Percentiles rank a stretch among this genome's conserved stretches.
Conservation (phyloP, 1,140 invertebrate genomes). For the Drosophila sturtevanti region DNA sequence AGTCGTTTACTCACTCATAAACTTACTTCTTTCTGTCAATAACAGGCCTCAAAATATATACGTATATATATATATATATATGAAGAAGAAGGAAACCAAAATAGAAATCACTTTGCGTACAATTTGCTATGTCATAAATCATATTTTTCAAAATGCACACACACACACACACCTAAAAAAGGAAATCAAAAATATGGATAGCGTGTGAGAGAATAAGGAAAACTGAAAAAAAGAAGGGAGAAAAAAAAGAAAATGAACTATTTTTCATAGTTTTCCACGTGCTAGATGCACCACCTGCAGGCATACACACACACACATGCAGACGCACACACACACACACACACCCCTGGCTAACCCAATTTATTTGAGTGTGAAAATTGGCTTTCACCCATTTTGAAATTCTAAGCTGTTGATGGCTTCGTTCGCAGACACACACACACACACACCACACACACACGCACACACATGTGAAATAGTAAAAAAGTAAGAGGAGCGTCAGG, state of each 20-base stretch:
- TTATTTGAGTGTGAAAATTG: conserved; percentile 80
- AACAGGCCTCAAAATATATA: conserved; percentile 25
- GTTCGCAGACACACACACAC: conserved; percentile 42
- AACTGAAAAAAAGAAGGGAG: conserved; percentile 33
- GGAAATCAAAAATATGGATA: conserved; percentile 3
- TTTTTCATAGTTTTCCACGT: conserved; percentile 62
- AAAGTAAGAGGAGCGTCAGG: conserved; percentile 47
- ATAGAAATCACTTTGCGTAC: conserved; percentile 62
- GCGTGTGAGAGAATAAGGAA: neutral
- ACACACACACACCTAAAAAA: conserved; percentile 47
- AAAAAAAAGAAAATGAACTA: conserved; percentile 44
- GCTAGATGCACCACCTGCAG: conserved; percentile 59
- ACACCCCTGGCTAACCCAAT: conserved; percentile 61
- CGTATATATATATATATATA: too few relatives aligned
- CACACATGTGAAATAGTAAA: neutral
- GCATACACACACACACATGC: conserved; percentile 3
- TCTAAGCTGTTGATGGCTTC: conserved; percentile 67
- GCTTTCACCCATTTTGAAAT: conserved; percentile 75
- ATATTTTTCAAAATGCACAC: conserved; percentile 64
- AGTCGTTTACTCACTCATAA: conserved; percentile 1
- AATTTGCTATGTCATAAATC: conserved; percentile 76
- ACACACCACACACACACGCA: conserved; percentile 33
- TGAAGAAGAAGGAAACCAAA: conserved; percentile 13
- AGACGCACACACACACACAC: conserved; percentile 9
- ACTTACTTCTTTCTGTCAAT: conserved; percentile 36